phyloP scores from a whole-genome alignment of 1,140 invertebrate species.

The Neoseiulus cucumeris region DNA sequence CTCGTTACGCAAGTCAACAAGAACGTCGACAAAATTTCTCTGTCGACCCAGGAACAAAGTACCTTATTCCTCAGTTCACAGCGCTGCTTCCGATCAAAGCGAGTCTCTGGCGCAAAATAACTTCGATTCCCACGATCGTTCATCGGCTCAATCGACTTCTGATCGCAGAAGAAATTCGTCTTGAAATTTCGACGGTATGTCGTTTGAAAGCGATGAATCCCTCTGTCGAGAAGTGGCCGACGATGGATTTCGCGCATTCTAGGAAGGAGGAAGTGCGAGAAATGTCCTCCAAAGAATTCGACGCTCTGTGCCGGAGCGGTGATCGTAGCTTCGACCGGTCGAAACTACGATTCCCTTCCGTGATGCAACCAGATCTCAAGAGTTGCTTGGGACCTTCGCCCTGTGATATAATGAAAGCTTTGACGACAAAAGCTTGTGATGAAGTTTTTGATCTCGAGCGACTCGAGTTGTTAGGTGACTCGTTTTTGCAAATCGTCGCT shows the following conservation, averaged over 20 bases:
- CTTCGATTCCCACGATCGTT: not conserved
- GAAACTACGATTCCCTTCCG: not conserved
- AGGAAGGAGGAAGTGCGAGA: not conserved
- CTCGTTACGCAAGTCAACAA: not conserved
- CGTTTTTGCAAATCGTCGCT: not conserved
- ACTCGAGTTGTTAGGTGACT: not conserved
- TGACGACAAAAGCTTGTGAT: not conserved
- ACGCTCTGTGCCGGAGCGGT: not conserved
- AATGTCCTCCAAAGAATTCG: not conserved
- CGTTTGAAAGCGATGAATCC: not conserved
- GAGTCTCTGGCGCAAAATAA: not conserved
- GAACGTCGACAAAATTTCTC: not conserved
- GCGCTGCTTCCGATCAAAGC: not conserved
- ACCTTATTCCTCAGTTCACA: not conserved
- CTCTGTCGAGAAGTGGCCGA: not conserved
- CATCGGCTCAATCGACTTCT: not conserved
- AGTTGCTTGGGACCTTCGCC: slow-evolving; percentile 5
- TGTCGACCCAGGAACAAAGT: not conserved
- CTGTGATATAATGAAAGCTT: not conserved
- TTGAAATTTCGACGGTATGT: not conserved
- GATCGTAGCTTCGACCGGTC: not conserved
- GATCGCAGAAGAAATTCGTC: not conserved
- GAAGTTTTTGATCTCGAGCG: not conserved
- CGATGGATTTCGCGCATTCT: not conserved
- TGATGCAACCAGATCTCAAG: not conserved